phyloP scores from a whole-genome alignment of 1,140 invertebrate species.

The Drosophila busckii region DNA sequence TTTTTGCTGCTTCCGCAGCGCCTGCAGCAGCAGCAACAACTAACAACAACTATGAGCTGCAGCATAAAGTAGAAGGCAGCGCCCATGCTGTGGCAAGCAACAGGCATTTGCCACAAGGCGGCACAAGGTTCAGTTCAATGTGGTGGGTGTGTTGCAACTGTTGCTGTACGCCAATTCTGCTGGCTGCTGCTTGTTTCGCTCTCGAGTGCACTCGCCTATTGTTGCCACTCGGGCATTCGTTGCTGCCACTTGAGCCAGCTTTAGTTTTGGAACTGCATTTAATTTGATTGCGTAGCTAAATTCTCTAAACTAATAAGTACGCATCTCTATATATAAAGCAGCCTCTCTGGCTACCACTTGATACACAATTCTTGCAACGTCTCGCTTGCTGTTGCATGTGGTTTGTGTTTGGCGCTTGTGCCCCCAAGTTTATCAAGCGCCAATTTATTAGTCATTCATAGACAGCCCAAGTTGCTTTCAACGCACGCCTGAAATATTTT shows the following conservation, averaged over 20 bases:
- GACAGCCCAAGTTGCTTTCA: constrained; percentile 58
- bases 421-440: constrained; percentile 66
- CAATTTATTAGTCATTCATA: constrained; percentile 69
- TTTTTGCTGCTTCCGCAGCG: constrained; percentile 66
- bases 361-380: constrained; percentile 57
- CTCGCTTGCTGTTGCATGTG: constrained; percentile 40
- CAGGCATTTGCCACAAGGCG: constrained; percentile 47
- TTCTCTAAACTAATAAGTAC: no score
- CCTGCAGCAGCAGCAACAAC: constrained; percentile 33
- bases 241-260: constrained; percentile 21
- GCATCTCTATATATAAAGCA: constrained; percentile 27
- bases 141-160: constrained; percentile 6
- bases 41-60: constrained; percentile 13
- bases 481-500: constrained; percentile 65
- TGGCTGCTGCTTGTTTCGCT: constrained; percentile 13
- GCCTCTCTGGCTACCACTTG: no score
- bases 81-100: constrained; percentile 61
- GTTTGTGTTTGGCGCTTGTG: constrained; percentile 25
- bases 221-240: constrained; percentile 52
- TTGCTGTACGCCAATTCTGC: constrained; percentile 23
- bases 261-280: constrained; percentile 66
- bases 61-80: constrained; percentile 53
- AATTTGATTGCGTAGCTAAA: constrained; percentile 77
- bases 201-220: constrained; percentile 61
- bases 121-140: constrained; percentile 35